Base-by-base conservation (phyloP, 2,888 invertebrate species). In the Eurytoma adleriae region DNA sequence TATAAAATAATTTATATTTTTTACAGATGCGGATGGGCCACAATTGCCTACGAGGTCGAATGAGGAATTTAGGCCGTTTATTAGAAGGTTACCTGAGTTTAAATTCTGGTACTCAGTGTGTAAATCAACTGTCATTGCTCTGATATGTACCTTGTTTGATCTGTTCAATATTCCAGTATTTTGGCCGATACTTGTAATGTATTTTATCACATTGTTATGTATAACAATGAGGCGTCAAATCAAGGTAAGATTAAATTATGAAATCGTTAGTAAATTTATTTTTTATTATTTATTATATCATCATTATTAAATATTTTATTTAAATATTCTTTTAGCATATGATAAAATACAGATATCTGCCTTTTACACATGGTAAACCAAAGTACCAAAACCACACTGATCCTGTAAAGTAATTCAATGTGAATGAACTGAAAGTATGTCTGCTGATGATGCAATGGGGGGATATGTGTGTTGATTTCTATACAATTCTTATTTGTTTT, bases 191-290 rank as follows among this genome's bases (percentile, higher is more conserved):
- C 94, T 99, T 91, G 98, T 99, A 88, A 97, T 99, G 96, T 99
- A 99, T 92, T 99, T 99, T 92, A 96, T 99, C 90, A 98, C 99
- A 79, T 93, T 99, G 86, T 97, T 99, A 92, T 96, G 97, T 92
- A 97, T 99, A 90, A 99, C 99, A 79, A 99, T 99, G 99, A 99
- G 99, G 92, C 95, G 99, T 89, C 99, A 99, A 93, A 99, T 99
- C 88, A 99, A 96, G 95, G 98, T 98, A 92, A 93, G 92, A 59
- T 57, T 75, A 52, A 68, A 56, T 20, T 54, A 16, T 52, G n/a
- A 3, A 24, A 50, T 61, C 1, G 27, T 76, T 61, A 56, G 7
- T 24, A 64, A 56, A 68, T 30, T 48, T 54, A 64, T 30, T 16
- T 30, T 24, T 3, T 56, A 48, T 20, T n/a, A 30, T 14, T 20